Base-by-base conservation (phyloP, 2,888 invertebrate genomes). In the Coelinius sp. region DNA sequence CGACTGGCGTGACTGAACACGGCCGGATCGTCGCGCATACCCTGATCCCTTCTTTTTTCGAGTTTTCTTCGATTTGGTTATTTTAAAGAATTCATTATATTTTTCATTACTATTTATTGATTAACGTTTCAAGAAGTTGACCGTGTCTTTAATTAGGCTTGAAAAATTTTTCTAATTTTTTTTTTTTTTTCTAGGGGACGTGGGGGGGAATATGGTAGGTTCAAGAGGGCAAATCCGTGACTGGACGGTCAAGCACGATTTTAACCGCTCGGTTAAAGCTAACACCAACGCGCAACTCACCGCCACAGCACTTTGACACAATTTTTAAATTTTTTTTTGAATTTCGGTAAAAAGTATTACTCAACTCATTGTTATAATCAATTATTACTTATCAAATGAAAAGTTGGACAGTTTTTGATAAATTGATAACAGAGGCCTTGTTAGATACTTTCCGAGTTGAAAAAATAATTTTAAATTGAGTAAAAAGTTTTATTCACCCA, bases 1-100 rank as follows among this genome's bases (percentile, higher is more conserved):
- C 82, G 85, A 84, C 83, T 81, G 82, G 81, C 83, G 86, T 81
- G 82, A 79, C 82, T 84, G 83, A 78, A 80, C 80, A 79, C 79
- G 80, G 79, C 78, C 82, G 83, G 82, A 80, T 80, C 81, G 80
- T 76, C 76, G 68, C 69, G 59, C 63, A 73, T 44, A 52, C 17
- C 52, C 59, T 44, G 41, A 41, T 67, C 31, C 31, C 66, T 25
- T 31, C 12, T 46, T 41, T 25, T 70, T 53, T 66, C 35, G 41
- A 65, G 53, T 53, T 38, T 31, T 63, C 12, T 27, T 6, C 14
- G 6, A 14, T 41, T 64, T 14, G 8, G 12, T 17, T 70, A 4
- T 17, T 27, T 41, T 25, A 3, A 20, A 14, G 1, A 17, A 46
- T n/a, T 20, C 49, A 41, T 22, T 20, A 41, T 41, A n/a, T n/a